These are phyloP conservation scores for Protonibea diacanthus DNA, from an alignment of 2,797 vertebrate genomes.

Conservation along the genomic window DNA sequence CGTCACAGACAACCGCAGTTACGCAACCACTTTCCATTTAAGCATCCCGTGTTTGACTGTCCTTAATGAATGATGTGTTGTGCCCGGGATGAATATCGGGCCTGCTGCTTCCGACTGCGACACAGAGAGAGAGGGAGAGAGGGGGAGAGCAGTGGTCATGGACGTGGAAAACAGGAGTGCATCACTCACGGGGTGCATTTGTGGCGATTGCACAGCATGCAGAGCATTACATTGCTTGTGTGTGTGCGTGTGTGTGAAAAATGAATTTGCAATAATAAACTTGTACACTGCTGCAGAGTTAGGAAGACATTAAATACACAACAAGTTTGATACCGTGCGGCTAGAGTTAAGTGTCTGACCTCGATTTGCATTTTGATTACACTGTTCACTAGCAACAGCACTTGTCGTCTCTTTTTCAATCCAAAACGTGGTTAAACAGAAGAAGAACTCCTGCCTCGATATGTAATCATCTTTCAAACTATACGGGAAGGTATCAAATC, in stretches of 20 bases:
- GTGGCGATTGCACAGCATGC: not conserved
- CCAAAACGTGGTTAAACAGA: slow-evolving; percentile 6
- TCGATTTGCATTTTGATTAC: slow-evolving; percentile 58
- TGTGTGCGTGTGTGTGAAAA: not conserved
- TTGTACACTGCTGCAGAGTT: not conserved
- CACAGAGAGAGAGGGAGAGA: slow-evolving; percentile 6
- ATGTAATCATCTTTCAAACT: slow-evolving; percentile 3
- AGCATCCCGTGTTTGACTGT: slow-evolving; percentile 30
- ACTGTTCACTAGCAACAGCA: slow-evolving; percentile 4
- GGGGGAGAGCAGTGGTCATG: slow-evolving; percentile 17
- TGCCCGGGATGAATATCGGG: slow-evolving; percentile 16
- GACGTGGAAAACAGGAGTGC: slow-evolving; percentile 21
- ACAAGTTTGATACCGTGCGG: slow-evolving; percentile 13
- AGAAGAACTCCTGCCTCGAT: not conserved
- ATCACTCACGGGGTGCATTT: not conserved
- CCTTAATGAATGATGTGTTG: slow-evolving; percentile 19
- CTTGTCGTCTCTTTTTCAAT: slow-evolving; percentile 7
- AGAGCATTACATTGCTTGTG: not conserved
- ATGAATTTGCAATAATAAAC: not conserved
- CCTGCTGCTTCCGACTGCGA: slow-evolving; percentile 16
- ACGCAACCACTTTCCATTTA: slow-evolving; percentile 56
- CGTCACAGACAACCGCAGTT: slow-evolving; percentile 30
- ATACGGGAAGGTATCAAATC: not conserved
- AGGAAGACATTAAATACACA: not conserved
- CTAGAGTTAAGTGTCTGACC: slow-evolving; percentile 37